Base-by-base conservation (phyloP, 2,797 vertebrate genomes). In the Pangasius krempfi region DNA sequence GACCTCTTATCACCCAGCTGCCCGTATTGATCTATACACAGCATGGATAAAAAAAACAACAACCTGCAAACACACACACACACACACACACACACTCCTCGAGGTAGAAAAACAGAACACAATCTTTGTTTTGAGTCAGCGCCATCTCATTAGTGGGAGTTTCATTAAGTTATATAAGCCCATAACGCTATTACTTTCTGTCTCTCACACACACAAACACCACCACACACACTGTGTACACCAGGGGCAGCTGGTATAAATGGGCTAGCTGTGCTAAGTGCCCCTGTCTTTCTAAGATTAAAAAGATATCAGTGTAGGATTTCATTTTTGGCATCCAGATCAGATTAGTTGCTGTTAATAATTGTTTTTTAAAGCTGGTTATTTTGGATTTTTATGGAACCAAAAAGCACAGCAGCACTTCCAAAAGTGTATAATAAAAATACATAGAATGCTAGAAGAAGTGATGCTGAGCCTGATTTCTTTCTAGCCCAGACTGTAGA, bases 161-260 rank as follows among this genome's bases (percentile, higher is more conserved):
- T 90, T 90, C 87, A 88, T 90, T 90, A 87, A 58, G 44, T 80
- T 90, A 90, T 56, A 85, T 90, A 90, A 85, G 85, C 64, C 60
- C 58, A 20, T 68, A 85, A 40, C 4, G 14, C 56, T 60, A 81
- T 81, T 81, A 82, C 80, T 16, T 10, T 50, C 66, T 70, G 30
- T 73, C 84, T 81, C 64, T n/a, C 60, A 18, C 78, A 47, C 50
- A 72, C 66, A 68, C 37, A 50, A 9, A 37, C 81, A 60, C 81
- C 66, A 20, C 13, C 62, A 54, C 44, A n/a, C 18, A 80, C 78
- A 68, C 30, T 14, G 58, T n/a, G 37, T 62, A 83, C 33, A 60
- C 79, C 54, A 27, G 54, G 22, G 56, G 20, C 20, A 0, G 30
- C 56, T 82, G 22, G 33, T 80, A 33, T 80, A 62, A 62, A 62